Evolutionary conservation across 2,797 vertebrate species (phyloP).

Genomic region (Pogonophryne albipinna): DNA sequence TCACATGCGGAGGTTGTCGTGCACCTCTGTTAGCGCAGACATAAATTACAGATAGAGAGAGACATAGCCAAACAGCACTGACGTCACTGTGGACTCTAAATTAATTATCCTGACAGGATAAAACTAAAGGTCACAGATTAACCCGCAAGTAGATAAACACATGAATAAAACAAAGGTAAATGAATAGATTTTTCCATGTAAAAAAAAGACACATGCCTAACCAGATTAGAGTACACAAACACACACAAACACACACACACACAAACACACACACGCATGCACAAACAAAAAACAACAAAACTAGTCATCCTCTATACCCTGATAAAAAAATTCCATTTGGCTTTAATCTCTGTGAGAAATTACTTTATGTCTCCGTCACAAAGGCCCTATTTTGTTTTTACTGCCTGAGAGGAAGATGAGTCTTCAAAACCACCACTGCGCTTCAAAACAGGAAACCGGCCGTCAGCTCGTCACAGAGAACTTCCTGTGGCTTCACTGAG

Average conservation of each 20-base stretch:
- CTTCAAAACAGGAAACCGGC: conserved; percentile 79
- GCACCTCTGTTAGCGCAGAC: conserved; percentile 27
- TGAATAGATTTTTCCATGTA: conserved; percentile 12
- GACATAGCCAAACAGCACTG: conserved; percentile 20
- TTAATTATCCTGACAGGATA: conserved; percentile 40
- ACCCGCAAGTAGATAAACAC: conserved; percentile 9
- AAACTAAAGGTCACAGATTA: conserved; percentile 19
- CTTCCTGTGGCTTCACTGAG: conserved; percentile 71
- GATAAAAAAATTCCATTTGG: conserved; percentile 22
- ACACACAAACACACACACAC: neutral
- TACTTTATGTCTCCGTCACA: conserved; percentile 12
- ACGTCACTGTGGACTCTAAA: conserved; percentile 33
- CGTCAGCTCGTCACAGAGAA: conserved; percentile 55
- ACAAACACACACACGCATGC: too few species aligned
- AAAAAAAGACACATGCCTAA: neutral
- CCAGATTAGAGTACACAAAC: conserved; percentile 10
- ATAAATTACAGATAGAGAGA: conserved; percentile 36
- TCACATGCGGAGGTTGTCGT: conserved; percentile 2
- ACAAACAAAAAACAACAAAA: neutral
- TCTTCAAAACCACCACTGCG: conserved; percentile 45
- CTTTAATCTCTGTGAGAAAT: conserved; percentile 10
- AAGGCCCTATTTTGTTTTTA: conserved; percentile 29
- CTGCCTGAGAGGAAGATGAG: conserved; percentile 47
- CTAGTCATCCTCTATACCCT: neutral
- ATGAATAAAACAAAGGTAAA: conserved; percentile 19